Percentiles rank a stretch among this genome's conserved stretches.
Conservation (phyloP, 2,113 vertebrate genomes). For the Rutilus rutilus region DNA sequence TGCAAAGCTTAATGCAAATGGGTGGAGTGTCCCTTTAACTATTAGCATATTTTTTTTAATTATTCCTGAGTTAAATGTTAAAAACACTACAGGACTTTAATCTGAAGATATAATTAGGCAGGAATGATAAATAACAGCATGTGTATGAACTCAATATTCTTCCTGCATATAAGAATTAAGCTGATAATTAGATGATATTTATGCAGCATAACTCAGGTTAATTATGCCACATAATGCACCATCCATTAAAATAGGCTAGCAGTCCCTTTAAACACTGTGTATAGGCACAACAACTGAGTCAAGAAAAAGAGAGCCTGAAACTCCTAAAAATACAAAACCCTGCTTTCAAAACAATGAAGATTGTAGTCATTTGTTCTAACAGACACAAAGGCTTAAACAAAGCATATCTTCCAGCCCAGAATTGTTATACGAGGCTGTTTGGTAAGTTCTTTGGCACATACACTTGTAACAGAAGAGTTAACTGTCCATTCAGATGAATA, state of each 20-base stretch:
- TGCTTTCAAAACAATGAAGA: neutral
- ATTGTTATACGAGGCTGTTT: neutral
- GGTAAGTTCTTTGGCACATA: no score
- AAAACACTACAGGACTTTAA: neutral
- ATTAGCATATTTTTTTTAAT: no score
- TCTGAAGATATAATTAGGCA: neutral
- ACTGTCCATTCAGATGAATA: neutral
- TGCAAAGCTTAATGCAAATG: no score
- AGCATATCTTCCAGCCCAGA: neutral
- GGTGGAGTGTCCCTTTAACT: no score
- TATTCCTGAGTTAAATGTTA: neutral
- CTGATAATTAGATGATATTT: conserved; percentile 26
- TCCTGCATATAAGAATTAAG: conserved; percentile 12
- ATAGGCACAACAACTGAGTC: neutral
- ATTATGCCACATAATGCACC: conserved; percentile 9
- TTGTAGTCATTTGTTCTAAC: neutral
- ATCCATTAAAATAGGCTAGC: neutral
- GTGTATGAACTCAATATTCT: neutral
- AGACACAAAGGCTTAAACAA: conserved; percentile 5
- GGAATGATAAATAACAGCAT: neutral
- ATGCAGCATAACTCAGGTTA: conserved; percentile 22
- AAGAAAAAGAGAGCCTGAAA: neutral
- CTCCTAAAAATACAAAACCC: neutral
- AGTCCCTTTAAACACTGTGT: neutral
- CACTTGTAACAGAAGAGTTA: neutral